Percentiles rank a stretch among this genome's conserved stretches.
phyloP scores from a whole-genome alignment of 1,140 invertebrate species.

The Stenopsyche tienmushanensis region DNA sequence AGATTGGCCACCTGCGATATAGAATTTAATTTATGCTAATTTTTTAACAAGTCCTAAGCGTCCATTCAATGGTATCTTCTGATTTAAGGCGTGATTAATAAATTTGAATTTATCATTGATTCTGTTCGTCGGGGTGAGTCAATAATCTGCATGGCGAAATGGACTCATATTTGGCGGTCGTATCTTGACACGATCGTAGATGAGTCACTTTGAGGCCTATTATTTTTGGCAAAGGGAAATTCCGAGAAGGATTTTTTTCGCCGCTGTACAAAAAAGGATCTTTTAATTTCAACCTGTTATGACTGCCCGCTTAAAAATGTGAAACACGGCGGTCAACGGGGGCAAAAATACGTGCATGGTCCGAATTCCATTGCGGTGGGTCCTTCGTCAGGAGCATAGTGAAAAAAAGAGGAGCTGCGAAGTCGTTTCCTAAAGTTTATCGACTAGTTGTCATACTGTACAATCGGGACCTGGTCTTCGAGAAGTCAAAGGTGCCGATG shows the following conservation, averaged over 20 bases:
- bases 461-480: too few species aligned
- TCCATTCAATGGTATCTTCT: too few species aligned
- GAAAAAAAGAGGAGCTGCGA: background rate
- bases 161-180: too few species aligned
- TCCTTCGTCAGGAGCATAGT: background rate
- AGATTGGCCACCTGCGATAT: too few species aligned
- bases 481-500: slow-evolving; percentile 7
- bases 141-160: background rate
- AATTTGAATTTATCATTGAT: too few species aligned
- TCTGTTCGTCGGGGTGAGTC: too few species aligned
- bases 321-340: background rate
- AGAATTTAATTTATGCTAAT: too few species aligned
- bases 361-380: background rate
- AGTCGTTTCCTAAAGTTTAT: background rate
- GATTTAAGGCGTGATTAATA: too few species aligned
- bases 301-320: background rate
- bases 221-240: background rate
- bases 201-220: background rate
- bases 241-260: background rate
- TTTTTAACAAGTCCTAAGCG: too few species aligned
- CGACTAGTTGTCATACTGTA: background rate
- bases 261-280: background rate
- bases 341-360: background rate
- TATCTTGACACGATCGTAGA: too few species aligned
- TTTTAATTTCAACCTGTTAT: background rate